A percentile compares a stretch with the other conserved stretches of the same genome.
Conservation (phyloP, 1,140 invertebrate species). For the Cepaea nemoralis region DNA sequence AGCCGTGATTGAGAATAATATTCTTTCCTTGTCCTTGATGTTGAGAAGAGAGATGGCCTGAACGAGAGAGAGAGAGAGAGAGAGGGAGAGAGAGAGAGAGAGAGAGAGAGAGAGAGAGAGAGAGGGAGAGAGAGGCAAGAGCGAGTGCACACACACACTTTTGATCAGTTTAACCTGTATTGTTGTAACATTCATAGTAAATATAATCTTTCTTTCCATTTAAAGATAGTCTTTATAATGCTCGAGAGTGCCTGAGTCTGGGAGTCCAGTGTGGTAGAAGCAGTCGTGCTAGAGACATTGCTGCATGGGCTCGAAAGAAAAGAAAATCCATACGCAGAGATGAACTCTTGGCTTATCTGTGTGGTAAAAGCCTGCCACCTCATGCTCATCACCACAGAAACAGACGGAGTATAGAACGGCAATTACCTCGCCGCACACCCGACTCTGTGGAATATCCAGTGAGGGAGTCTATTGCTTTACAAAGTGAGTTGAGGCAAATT, state of each 20-base stretch:
- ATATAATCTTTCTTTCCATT: conserved; percentile 21
- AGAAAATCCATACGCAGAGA: conserved; percentile 81
- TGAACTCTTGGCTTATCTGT: conserved; percentile 84
- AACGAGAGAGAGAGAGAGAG: too few relatives aligned
- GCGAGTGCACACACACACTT: too few relatives aligned
- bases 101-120: too few relatives aligned
- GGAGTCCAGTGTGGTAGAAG: conserved; percentile 82
- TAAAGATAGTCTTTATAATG: conserved; percentile 82
- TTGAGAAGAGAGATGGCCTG: too few relatives aligned
- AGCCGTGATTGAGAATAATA: too few relatives aligned
- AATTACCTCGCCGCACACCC: conserved; percentile 52
- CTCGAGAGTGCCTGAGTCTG: conserved; percentile 80
- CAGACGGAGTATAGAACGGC: conserved; percentile 81
- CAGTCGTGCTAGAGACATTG: conserved; percentile 81
- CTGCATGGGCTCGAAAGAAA: conserved; percentile 78
- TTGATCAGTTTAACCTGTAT: too few relatives aligned
- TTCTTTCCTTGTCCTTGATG: too few relatives aligned
- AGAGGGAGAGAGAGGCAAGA: too few relatives aligned
- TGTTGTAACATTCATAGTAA: too few relatives aligned
- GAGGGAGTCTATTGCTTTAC: conserved; percentile 78
- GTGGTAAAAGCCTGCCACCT: conserved; percentile 80
- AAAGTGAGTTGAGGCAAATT: conserved; percentile 66
- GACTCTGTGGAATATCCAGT: conserved; percentile 73
- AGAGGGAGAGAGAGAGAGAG: too few relatives aligned
- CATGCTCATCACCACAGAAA: conserved; percentile 73